These are phyloP conservation scores for Diplosoma virens DNA, from an alignment of 23 tunicate species.

Conservation along the genomic window DNA sequence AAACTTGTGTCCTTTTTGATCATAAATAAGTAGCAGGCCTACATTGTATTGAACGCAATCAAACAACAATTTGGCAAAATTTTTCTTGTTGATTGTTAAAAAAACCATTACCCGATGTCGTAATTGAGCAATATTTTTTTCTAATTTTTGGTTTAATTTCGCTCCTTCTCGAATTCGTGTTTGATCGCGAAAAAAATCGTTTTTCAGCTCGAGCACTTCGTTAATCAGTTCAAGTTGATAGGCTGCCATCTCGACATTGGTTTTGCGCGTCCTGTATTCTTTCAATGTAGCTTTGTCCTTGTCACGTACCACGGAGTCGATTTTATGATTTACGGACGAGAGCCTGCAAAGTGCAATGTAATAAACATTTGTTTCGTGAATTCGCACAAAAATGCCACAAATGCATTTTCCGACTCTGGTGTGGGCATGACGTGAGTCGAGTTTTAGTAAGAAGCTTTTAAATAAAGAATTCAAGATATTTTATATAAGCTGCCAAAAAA, in stretches of 20 bases:
- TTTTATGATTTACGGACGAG: conserved; percentile 26
- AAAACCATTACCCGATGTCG: conserved; percentile 41
- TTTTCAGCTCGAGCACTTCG: conserved; percentile 73
- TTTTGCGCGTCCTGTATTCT: conserved; percentile 55
- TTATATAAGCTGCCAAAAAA: no score
- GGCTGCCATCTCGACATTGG: conserved; percentile 58
- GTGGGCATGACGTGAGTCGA: not conserved
- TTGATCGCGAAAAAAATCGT: conserved; percentile 64
- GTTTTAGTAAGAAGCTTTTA: not conserved
- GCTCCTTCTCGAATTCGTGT: conserved; percentile 47
- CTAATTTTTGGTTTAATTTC: conserved; percentile 53
- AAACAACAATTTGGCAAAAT: no score
- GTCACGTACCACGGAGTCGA: conserved; percentile 24
- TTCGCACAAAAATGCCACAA: no score
- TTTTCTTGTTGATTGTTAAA: not conserved
- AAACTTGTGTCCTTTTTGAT: no score
- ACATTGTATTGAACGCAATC: no score
- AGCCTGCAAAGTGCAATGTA: conserved; percentile 17
- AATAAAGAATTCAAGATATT: no score
- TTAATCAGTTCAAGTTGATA: conserved; percentile 69
- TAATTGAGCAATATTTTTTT: conserved; percentile 31
- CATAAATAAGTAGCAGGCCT: no score
- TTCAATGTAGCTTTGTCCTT: conserved; percentile 26
- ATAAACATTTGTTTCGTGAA: no score
- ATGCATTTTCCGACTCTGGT: not conserved